phyloP scores from a whole-genome alignment of 2,113 vertebrate genomes.

The Eira barbara region DNA sequence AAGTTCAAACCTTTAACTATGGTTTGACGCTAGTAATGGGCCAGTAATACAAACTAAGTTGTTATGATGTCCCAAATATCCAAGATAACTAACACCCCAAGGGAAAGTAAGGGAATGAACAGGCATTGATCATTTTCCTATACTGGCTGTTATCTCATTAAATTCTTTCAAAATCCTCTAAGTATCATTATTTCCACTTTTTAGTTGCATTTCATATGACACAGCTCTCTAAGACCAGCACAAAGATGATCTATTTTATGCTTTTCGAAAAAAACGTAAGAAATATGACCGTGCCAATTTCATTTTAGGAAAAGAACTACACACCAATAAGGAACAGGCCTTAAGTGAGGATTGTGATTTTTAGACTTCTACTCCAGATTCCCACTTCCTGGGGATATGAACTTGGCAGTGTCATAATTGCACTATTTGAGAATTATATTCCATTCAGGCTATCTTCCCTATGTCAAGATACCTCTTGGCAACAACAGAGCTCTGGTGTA shows the following conservation, averaged over 20 bases:
- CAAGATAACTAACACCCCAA: not conserved
- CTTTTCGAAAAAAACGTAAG: not conserved
- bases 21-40: not conserved
- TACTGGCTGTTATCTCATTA: not conserved
- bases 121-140: not conserved
- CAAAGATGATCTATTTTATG: not conserved
- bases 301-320: constrained; percentile 7
- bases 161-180: not conserved
- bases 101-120: not conserved
- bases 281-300: not conserved
- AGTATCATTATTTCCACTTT: not conserved
- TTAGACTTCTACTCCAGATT: not conserved
- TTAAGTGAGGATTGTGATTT: not conserved
- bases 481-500: not conserved
- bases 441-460: not conserved
- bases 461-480: not conserved
- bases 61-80: not conserved
- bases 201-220: not conserved
- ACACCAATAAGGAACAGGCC: not conserved
- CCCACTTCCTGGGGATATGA: not conserved
- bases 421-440: not conserved
- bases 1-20: not conserved
- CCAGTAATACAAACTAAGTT: constrained; percentile 21
- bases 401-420: not conserved
- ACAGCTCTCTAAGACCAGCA: not conserved